A percentile compares a stretch with the other conserved stretches of the same genome.
Evolutionary conservation across 1,140 invertebrate genomes (phyloP).

Genomic region (Lasioglossum baleicum): DNA sequence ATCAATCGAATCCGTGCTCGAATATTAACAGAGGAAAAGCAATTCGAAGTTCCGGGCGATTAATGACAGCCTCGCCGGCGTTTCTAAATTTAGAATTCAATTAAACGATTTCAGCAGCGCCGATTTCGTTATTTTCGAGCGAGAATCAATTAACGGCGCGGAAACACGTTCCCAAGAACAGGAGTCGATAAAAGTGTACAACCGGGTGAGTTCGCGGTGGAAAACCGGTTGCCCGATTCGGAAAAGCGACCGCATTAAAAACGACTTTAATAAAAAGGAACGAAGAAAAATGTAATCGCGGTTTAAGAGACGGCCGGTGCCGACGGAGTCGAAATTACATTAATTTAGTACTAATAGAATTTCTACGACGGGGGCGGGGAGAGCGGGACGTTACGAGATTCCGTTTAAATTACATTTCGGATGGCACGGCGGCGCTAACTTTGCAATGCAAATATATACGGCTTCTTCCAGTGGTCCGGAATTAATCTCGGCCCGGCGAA

Average conservation of each 20-base stretch:
- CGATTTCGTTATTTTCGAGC: no score
- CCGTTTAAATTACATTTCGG: constrained; percentile 20
- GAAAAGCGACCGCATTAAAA: neutral
- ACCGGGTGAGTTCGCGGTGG: no score
- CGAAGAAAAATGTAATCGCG: neutral
- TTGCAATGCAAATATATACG: constrained; percentile 31
- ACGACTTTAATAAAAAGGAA: neutral
- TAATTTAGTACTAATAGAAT: constrained; percentile 11
- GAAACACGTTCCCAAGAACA: neutral
- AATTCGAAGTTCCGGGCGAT: no score
- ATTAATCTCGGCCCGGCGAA: constrained; percentile 12
- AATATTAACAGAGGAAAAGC: no score
- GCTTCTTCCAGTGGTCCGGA: neutral
- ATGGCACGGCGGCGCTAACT: neutral
- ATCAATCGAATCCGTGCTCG: no score
- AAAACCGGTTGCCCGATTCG: neutral
- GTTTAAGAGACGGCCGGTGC: neutral
- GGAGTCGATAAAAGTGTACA: neutral
- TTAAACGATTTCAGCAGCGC: no score
- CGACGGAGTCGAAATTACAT: neutral
- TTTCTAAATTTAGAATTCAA: no score
- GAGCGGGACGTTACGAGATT: neutral
- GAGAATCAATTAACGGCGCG: no score
- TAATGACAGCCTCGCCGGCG: no score
- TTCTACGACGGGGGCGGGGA: neutral